phyloP scores from a whole-genome alignment of 1,140 invertebrate genomes.

The Drosophila dunni region DNA sequence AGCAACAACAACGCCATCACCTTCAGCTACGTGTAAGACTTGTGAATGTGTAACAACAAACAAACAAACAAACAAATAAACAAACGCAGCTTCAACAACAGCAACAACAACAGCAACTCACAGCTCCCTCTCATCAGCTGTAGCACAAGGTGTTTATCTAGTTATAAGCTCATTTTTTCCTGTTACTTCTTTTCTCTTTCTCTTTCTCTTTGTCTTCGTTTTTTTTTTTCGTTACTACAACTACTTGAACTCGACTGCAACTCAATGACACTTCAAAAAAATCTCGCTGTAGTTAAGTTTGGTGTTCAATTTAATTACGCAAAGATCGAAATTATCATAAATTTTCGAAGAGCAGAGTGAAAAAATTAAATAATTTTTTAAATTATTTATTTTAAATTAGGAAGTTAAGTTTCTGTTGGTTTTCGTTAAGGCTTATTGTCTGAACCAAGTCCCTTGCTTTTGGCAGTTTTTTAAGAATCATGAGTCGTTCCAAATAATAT shows the following conservation, averaged over 20 bases:
- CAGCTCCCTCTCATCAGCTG: constrained; percentile 11
- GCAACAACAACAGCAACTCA: background rate
- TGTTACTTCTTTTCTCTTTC: background rate
- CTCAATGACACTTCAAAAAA: background rate
- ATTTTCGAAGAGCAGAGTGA: background rate
- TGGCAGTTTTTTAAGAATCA: too few relatives aligned
- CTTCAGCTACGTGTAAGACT: constrained; percentile 10
- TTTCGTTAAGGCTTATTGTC: background rate
- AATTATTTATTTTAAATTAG: too few relatives aligned
- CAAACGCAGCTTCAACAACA: constrained; percentile 15
- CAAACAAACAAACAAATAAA: constrained; percentile 8
- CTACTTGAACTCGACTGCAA: background rate
- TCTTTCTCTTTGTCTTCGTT: background rate
- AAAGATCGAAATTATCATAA: background rate
- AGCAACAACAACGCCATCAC: constrained; percentile 11
- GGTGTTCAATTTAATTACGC: background rate
- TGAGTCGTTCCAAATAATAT: too few relatives aligned
- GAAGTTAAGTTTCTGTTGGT: background rate
- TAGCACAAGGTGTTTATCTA: constrained; percentile 44
- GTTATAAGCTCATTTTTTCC: constrained; percentile 8
- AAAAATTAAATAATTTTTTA: background rate
- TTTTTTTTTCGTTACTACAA: background rate
- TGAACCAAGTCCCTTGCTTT: too few relatives aligned
- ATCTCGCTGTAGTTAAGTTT: background rate
- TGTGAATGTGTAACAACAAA: constrained; percentile 21